These are phyloP conservation scores for Drosophila meridiana DNA, from an alignment of 2,888 invertebrate species.

Conservation along the genomic window DNA sequence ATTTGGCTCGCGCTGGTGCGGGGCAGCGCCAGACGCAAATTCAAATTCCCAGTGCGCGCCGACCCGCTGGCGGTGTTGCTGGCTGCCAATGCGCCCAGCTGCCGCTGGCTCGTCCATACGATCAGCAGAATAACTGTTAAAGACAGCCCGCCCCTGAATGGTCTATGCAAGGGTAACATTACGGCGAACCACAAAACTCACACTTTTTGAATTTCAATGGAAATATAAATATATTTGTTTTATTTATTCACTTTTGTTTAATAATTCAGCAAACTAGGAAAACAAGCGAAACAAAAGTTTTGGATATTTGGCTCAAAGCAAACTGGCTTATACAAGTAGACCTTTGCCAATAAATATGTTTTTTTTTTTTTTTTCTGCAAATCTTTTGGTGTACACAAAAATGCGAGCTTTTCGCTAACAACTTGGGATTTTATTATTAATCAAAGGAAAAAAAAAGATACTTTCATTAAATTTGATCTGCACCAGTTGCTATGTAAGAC, in stretches of 20 bases:
- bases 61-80: conserved; percentile 62
- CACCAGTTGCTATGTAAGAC: conserved; percentile 7
- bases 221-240: background rate
- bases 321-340: conserved; percentile 5
- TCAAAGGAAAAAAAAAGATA: background rate
- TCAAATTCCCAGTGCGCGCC: conserved; percentile 82
- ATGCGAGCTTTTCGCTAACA: conserved; percentile 7
- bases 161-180: conserved; percentile 48
- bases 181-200: conserved; percentile 35
- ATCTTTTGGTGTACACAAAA: conserved; percentile 4
- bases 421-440: conserved; percentile 2
- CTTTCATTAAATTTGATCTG: conserved; percentile 11
- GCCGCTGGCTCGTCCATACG: conserved; percentile 12
- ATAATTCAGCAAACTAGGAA: conserved; percentile 4
- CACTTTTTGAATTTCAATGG: conserved; percentile 16
- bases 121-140: conserved; percentile 45
- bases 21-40: conserved; percentile 86
- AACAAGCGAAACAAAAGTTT: conserved; percentile 1
- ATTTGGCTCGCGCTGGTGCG: conserved; percentile 87
- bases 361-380: conserved; percentile 2
- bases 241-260: background rate
- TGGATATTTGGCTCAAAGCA: background rate
- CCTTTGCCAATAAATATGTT: conserved; percentile 6
- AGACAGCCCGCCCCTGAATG: conserved; percentile 42
- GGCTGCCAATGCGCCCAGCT: conserved; percentile 51